Base-by-base conservation (phyloP, 2,888 invertebrate genomes). In the Leptinotarsa juncta region DNA sequence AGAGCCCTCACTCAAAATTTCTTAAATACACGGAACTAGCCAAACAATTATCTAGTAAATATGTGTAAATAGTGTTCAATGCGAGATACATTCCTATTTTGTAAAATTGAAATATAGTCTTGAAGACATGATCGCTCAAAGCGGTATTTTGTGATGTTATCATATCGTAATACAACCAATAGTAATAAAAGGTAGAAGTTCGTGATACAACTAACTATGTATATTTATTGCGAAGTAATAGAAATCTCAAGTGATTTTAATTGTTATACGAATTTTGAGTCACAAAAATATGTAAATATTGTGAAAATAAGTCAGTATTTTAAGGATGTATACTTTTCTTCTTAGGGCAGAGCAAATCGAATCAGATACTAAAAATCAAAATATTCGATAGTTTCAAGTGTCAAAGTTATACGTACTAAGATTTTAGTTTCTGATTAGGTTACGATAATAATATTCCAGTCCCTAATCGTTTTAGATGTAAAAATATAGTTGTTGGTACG, bases 11-110 rank as follows among this genome's bases (percentile, higher is more conserved):
- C 89, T 97, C 98, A 84, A 98, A 98, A 91, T 98, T 98, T 91
- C 94, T 97, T 83, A 98, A 98, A 91, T 98, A 98, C 90, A 97
- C 97, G 87, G 97, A 98, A 90, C 93, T 98, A 90, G 98, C 98
- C 86, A 98, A 98, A 90, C 98, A 98, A 90, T 91, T 98, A 88
- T 97, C 97, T 88, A 97, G 97, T 90, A 97, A 97, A 91, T 97
- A 97, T 91, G 95, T 95, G 92, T 96, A 94, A 92, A 89, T 83
- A 82, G 77, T 80, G 81, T 78, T 80, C 70, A 55, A 32, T 73
- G 16, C 70, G 72, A 73, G 68, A 76, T 80, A 82, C 83, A 83
- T 83, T 83, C 82, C 83, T 82, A 81, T 82, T 82, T 82, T 83
- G 79, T 82, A 80, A 80, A 81, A 73, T 42, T 79, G 80, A 79